phyloP scores from a whole-genome alignment of 2,113 vertebrate species.

The Polypterus bichir region DNA sequence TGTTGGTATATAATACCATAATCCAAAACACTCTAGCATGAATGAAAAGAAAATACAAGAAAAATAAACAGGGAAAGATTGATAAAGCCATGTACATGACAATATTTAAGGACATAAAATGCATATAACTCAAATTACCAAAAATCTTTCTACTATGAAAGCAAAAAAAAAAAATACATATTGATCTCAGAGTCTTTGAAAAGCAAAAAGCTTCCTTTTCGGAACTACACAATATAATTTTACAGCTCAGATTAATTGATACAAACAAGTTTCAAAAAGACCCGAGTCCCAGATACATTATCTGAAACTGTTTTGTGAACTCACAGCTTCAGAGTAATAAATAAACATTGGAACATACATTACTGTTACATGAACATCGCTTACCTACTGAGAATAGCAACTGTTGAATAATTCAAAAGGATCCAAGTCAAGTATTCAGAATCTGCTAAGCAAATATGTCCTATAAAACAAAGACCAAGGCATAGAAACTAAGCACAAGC shows the following conservation, averaged over 20 bases:
- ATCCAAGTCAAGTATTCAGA: background rate
- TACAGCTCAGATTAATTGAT: slow-evolving; percentile 14
- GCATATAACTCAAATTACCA: no score
- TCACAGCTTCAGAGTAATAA: slow-evolving; percentile 17
- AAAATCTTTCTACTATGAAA: no score
- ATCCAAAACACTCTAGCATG: no score
- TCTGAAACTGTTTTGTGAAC: slow-evolving; percentile 8
- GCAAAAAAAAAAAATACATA: no score
- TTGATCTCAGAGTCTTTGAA: slow-evolving; percentile 8
- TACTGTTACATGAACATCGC: slow-evolving; percentile 11
- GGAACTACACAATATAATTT: slow-evolving; percentile 2
- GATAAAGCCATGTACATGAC: no score
- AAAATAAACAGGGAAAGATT: no score
- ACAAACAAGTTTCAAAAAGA: slow-evolving; percentile 10
- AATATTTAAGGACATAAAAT: no score
- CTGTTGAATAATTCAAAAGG: slow-evolving; percentile 25
- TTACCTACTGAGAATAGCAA: slow-evolving; percentile 11
- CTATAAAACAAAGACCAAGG: background rate
- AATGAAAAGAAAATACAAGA: no score
- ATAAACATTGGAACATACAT: slow-evolving; percentile 26
- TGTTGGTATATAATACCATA: no score
- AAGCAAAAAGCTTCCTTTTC: slow-evolving; percentile 10
- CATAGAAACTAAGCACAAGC: background rate
- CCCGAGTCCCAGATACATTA: slow-evolving; percentile 17
- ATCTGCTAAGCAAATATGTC: slow-evolving; percentile 9